Conservation (phyloP, 2,797 vertebrate species). For the Podarcis lilfordi region DNA sequence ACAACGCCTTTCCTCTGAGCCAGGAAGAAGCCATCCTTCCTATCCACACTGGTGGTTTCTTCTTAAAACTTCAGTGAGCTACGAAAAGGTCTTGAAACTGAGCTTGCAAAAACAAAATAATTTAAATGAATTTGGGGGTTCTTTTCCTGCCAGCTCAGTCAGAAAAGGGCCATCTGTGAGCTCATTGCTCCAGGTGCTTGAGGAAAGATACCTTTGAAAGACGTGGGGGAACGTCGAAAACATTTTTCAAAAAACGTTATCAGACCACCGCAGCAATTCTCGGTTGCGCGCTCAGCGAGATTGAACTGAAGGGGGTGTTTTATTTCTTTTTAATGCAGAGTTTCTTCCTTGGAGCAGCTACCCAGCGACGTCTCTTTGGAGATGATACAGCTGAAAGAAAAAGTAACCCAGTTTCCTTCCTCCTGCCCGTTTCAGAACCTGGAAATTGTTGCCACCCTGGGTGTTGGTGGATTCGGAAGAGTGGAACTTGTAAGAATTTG, state of each 20-base stretch:
- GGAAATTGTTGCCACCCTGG: constrained; percentile 89
- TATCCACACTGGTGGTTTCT: no score
- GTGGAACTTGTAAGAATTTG: constrained; percentile 90
- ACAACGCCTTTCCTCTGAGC: neutral
- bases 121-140: no score
- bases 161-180: no score
- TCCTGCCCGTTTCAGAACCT: constrained; percentile 88
- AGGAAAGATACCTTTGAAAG: neutral
- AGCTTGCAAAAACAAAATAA: no score
- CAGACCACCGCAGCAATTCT: neutral
- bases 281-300: no score
- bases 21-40: no score
- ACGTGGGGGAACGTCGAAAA: neutral
- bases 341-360: constrained; percentile 80
- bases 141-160: no score
- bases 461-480: constrained; percentile 93
- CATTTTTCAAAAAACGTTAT: neutral
- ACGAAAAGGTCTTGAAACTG: no score
- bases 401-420: constrained; percentile 82
- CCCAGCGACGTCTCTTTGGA: constrained; percentile 85
- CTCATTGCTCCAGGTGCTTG: no score
- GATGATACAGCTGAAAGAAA: constrained; percentile 87
- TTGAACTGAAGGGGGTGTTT: constrained; percentile 31
- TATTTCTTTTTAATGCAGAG: constrained; percentile 72
- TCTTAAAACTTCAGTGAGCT: no score